Evolutionary conservation across 2,888 invertebrate species (phyloP).

Genomic region (Himalopsyche tibetana): DNA sequence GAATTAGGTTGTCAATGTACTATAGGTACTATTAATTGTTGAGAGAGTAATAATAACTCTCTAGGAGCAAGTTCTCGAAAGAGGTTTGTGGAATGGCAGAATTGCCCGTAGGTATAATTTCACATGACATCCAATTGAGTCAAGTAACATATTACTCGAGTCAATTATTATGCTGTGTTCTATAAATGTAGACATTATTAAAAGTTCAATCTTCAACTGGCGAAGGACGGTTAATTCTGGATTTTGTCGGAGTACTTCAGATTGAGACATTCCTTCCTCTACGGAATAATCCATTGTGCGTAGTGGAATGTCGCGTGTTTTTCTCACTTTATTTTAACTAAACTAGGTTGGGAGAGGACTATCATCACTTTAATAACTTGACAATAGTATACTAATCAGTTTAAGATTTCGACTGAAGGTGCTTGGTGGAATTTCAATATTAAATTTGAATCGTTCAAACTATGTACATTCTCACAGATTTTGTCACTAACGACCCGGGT

Average conservation of each 20-base stretch:
- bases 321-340: conserved; percentile 16
- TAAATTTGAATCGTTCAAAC: no score
- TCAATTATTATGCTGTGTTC: conserved; percentile 21
- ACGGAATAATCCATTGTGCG: no score
- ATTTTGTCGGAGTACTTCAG: conserved; percentile 47
- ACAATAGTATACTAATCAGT: no score
- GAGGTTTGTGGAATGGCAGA: neutral
- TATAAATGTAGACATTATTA: neutral
- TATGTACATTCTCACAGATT: no score
- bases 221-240: conserved; percentile 54
- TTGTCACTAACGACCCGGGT: no score
- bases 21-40: neutral
- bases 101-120: conserved; percentile 7
- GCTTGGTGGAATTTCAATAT: no score
- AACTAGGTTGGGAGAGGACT: neutral
- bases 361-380: neutral
- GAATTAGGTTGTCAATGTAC: neutral
- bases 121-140: conserved; percentile 40
- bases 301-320: neutral
- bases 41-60: neutral
- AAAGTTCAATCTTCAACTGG: conserved; percentile 36
- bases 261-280: neutral
- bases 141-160: conserved; percentile 21
- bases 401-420: no score
- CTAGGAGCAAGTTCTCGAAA: neutral